Conservation (phyloP, 2,797 vertebrate genomes). For the Parambassis ranga region DNA sequence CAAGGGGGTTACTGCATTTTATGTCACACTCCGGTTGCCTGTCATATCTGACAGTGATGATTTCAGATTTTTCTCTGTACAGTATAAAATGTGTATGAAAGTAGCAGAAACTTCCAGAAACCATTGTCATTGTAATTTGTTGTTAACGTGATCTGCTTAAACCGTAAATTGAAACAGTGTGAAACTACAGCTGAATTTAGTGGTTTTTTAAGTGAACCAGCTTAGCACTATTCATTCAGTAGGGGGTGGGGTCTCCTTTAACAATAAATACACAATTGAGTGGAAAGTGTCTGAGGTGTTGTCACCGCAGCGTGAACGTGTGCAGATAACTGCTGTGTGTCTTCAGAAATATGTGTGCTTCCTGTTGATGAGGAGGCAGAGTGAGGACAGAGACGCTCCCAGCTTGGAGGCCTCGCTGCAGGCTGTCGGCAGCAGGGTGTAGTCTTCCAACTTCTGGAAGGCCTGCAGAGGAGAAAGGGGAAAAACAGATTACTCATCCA, state of each 20-base stretch:
- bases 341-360: constrained; percentile 76
- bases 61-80: no score
- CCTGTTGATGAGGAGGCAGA: constrained; percentile 90
- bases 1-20: no score
- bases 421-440: constrained; percentile 89
- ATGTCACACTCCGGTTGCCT: no score
- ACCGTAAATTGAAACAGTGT: constrained; percentile 5
- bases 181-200: constrained; percentile 17
- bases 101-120: no score
- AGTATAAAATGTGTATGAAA: no score
- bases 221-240: not conserved
- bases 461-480: constrained; percentile 59
- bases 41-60: no score
- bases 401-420: constrained; percentile 89
- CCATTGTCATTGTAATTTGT: no score
- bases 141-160: no score
- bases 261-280: constrained; percentile 28
- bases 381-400: constrained; percentile 86
- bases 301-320: no score
- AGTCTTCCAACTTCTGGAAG: constrained; percentile 89
- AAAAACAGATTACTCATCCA: constrained; percentile 4
- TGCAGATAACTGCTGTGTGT: not conserved
- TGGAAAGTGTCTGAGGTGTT: no score
- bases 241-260: constrained; percentile 25
- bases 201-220: constrained; percentile 16